Evolutionary conservation across 2,113 vertebrate genomes (phyloP).

Genomic region (Seriola quinqueradiata): DNA sequence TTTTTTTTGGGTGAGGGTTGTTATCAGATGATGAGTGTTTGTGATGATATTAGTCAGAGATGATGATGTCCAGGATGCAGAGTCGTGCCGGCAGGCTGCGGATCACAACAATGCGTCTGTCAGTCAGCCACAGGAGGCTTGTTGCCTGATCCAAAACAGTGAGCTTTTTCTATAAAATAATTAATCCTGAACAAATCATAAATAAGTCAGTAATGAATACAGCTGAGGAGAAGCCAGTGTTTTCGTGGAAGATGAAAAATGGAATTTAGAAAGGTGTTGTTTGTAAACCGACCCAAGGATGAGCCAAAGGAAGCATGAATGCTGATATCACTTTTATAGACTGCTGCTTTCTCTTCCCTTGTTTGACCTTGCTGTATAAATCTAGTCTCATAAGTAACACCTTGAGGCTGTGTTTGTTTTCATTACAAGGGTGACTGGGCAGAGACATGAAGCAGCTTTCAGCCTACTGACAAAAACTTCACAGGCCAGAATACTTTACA

Average conservation of each 20-base stretch:
- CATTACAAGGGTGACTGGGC: conserved; percentile 57
- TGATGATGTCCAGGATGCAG: neutral
- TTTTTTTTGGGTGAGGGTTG: neutral
- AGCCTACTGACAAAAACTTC: conserved; percentile 39
- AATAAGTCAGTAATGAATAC: neutral
- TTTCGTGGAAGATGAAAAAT: conserved; percentile 9
- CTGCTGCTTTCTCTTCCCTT: conserved; percentile 23
- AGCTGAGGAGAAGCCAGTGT: neutral
- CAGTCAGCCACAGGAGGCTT: neutral
- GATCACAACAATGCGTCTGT: neutral
- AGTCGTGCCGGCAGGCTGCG: neutral
- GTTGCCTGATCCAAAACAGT: conserved; percentile 2
- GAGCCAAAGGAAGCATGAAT: conserved; percentile 50
- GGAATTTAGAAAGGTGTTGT: conserved; percentile 15
- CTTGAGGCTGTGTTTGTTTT: conserved; percentile 68
- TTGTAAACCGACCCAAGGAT: conserved; percentile 33
- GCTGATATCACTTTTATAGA: conserved; percentile 36
- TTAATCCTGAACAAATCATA: neutral
- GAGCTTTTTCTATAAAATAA: neutral
- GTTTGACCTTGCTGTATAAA: conserved; percentile 59
- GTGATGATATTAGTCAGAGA: conserved; percentile 7
- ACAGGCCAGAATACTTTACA: conserved; percentile 28
- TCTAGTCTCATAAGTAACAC: conserved; percentile 52
- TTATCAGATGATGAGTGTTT: neutral
- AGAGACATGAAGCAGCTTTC: conserved; percentile 35